Conservation (phyloP, 2,888 invertebrate species). For the Cheilosia pagana region DNA sequence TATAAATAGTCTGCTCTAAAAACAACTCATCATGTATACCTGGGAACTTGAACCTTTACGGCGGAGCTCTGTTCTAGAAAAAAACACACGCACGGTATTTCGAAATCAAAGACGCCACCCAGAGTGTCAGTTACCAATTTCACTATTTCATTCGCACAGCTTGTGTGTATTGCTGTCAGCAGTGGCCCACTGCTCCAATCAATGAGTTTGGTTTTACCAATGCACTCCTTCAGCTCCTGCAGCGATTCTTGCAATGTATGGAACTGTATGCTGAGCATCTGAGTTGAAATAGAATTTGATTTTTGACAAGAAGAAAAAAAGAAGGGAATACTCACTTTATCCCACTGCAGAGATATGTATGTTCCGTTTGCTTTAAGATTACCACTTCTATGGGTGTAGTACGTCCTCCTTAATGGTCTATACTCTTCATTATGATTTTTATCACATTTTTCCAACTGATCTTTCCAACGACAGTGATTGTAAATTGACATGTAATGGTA, state of each 20-base stretch:
- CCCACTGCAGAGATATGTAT: slow-evolving; percentile 80
- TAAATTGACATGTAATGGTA: slow-evolving; percentile 80
- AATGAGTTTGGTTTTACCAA: slow-evolving; percentile 78
- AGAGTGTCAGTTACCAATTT: slow-evolving; percentile 75
- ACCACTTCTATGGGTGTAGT: slow-evolving; percentile 78
- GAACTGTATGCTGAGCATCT: slow-evolving; percentile 80
- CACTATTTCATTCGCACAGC: slow-evolving; percentile 76
- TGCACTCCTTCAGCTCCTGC: slow-evolving; percentile 78
- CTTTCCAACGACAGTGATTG: slow-evolving; percentile 80
- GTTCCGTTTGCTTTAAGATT: slow-evolving; percentile 79
- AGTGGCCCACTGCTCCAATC: slow-evolving; percentile 79
- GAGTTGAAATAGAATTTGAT: slow-evolving; percentile 7
- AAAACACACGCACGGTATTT: slow-evolving; percentile 78
- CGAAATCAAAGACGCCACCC: slow-evolving; percentile 74
- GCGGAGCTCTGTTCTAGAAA: slow-evolving; percentile 76
- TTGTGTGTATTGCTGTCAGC: slow-evolving; percentile 78
- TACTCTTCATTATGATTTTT: slow-evolving; percentile 55
- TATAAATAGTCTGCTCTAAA: background rate
- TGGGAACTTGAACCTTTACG: slow-evolving; percentile 61
- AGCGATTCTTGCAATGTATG: slow-evolving; percentile 78
- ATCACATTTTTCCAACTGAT: slow-evolving; percentile 74
- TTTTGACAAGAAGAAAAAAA: background rate
- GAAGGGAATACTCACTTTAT: slow-evolving; percentile 69
- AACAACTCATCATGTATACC: slow-evolving; percentile 34
- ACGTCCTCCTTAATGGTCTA: slow-evolving; percentile 78